Base-by-base conservation (phyloP, 37 sponge, comb jelly and placozoan species). In the Lycopodina hypogea region DNA sequence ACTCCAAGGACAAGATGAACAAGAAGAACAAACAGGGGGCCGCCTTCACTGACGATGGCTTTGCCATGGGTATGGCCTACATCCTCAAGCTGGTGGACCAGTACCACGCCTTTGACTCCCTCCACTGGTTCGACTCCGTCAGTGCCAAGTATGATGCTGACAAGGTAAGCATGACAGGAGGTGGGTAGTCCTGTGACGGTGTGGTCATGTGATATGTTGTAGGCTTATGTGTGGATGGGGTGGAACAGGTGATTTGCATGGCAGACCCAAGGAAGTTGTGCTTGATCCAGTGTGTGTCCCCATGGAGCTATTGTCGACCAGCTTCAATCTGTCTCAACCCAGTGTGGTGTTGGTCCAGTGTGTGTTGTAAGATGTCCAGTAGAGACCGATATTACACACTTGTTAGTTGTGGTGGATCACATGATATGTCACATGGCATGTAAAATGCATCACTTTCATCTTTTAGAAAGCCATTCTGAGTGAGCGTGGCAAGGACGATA, bases 1-100 rank as follows among this genome's bases (percentile, higher is more conserved):
- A 75, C 66, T 89, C 93, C 35, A 97, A 97, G 67, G 98, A 97
- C 56, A 92, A 92, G 58, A 95, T 97, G 86, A 91, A 83, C 71
- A 92, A 88, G 80, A 97, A 97, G 87, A 97, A 97, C 82, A 94
- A 94, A 48, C 75, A 87, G n/a, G 98, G 98, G 61, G 95, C 98
- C 6, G 86, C 90, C 33, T 97, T 97, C 82, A 97, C 98, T 58
- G 98, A 97, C 71, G 98, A 97, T 79, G 98, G 98, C 19, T 97
- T 97, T 78, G 93, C 95, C 26, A 97, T 97, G 98, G 93, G 93
- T 56, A 79, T 97, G 76, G 98, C 98, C 29, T 97, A 97, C 80
- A 95, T 97, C 59, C 79, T 97, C 55, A 97, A 97, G 69, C 88
- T 97, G 69, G 88, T 97, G 36, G 98, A 97, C 56, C 95, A 97